Conservation (phyloP, 1,140 invertebrate genomes). For the Amphibalanus amphitrite region DNA sequence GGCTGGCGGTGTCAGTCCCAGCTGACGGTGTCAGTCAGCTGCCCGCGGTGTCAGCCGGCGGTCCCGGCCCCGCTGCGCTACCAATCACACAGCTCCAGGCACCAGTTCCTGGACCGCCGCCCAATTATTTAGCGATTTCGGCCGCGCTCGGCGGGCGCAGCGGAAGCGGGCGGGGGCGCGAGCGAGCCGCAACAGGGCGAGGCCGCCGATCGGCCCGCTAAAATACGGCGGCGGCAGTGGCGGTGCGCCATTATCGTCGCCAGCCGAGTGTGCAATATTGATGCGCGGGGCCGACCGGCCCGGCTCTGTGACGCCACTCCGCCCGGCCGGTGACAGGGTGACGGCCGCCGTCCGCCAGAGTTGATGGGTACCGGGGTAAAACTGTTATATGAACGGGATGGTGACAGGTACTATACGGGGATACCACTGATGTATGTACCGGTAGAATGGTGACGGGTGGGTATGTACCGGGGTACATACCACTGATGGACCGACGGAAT, state of each 20-base stretch:
- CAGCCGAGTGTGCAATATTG: background rate
- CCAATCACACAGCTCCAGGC: background rate
- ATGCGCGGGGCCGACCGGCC: background rate
- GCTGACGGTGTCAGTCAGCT: no score
- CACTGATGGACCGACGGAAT: no score
- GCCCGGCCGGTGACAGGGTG: background rate
- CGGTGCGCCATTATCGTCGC: background rate
- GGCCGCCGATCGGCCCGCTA: background rate
- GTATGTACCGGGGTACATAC: no score
- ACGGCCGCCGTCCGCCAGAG: background rate
- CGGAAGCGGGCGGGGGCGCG: background rate
- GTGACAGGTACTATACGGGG: background rate
- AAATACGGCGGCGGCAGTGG: background rate
- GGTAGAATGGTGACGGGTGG: background rate
- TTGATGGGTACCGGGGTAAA: no score
- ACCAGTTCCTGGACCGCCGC: background rate
- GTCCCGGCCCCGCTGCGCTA: no score
- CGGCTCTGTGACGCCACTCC: no score
- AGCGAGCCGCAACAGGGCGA: background rate
- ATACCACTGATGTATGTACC: no score
- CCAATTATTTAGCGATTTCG: background rate
- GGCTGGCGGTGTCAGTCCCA: no score
- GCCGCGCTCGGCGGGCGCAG: background rate
- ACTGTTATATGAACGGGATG: no score
- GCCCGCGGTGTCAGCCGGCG: no score